A percentile compares a stretch with the other conserved stretches of the same genome.
Evolutionary conservation across 2,888 invertebrate genomes (phyloP).

Genomic region (Chironomus tentans): DNA sequence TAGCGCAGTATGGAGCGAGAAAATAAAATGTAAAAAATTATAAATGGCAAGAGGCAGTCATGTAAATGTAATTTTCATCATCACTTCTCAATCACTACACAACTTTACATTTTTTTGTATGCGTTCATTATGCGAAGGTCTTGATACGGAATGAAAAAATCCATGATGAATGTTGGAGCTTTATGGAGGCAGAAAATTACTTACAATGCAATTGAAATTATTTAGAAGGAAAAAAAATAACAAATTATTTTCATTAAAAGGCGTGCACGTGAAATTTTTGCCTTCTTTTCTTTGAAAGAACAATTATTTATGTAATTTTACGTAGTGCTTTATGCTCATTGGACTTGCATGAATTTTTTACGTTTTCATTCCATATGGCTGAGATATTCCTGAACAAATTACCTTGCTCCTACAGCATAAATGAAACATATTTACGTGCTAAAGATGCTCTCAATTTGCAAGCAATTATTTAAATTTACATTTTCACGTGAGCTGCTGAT

Average conservation of each 20-base stretch:
- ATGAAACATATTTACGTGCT: background rate
- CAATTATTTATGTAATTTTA: background rate
- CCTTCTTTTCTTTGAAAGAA: background rate
- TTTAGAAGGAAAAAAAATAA: constrained; percentile 1
- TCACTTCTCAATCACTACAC: background rate
- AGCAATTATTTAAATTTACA: too few species aligned
- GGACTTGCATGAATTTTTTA: background rate
- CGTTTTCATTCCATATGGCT: background rate
- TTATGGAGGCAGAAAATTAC: background rate
- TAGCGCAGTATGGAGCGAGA: background rate
- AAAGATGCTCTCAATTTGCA: too few species aligned
- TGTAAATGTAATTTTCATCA: constrained; percentile 21
- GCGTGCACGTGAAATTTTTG: background rate
- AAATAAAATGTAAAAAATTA: background rate
- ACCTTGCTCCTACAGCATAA: background rate
- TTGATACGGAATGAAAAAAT: background rate
- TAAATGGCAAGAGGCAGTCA: background rate
- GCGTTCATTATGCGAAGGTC: constrained; percentile 6
- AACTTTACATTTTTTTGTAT: background rate
- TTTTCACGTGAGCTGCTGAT: too few species aligned
- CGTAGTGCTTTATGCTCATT: background rate
- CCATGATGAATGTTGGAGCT: background rate
- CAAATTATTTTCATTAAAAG: constrained; percentile 26
- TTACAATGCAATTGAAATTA: background rate
- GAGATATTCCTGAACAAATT: constrained; percentile 15